Evolutionary conservation across 2,888 invertebrate genomes (phyloP), one percentile per base, ranked within the genome.

Genomic region (Noctua comes): DNA sequence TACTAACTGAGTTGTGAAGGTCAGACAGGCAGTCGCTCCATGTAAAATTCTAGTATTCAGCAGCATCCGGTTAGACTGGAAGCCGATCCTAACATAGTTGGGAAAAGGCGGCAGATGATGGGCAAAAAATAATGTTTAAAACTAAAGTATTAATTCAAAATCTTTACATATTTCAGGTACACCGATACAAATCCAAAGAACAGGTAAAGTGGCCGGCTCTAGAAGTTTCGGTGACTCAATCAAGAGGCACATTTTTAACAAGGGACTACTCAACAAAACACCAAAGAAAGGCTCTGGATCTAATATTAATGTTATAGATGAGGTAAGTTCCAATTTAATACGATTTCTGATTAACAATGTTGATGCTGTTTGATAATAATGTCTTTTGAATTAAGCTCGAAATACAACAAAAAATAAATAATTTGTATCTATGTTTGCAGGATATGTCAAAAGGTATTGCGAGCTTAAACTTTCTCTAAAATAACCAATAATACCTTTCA

Each of bases 171-270:
- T 91, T 91, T 21, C 88, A 97, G 97, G 98, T 24, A 98, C 98
- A 1, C 98, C 98, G 10, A 96, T 98, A 89, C 98, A 98, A 94
- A 96, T 98, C 74, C 96, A 97, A 94, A 95, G 98, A 94, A 95
- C 98, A 89, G 94, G 97, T 89, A 94, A 97, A 97, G 95, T 96
- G 94, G 96, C 97, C 90, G 93, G 97, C 95, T 90, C 98, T 6
- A 97, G 97, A 89, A 98, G 98, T 87, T 97, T 98, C 84, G 98
- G 98, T 0, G 98, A 98, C 91, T 98, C 98, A 0, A 98, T 98
- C 86, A 98, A 98, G 93, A 98, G 98, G 89, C 98, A 98, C 90
- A 98, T 98, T 80, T 98, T 99, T 91, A 98, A 98, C 91, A 98
- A 98, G 92, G 97, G 97, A 11, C 93, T 97, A 8, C 92, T 97